Conservation (phyloP, 2,797 vertebrate genomes). For the Phylloscopus collybita region DNA sequence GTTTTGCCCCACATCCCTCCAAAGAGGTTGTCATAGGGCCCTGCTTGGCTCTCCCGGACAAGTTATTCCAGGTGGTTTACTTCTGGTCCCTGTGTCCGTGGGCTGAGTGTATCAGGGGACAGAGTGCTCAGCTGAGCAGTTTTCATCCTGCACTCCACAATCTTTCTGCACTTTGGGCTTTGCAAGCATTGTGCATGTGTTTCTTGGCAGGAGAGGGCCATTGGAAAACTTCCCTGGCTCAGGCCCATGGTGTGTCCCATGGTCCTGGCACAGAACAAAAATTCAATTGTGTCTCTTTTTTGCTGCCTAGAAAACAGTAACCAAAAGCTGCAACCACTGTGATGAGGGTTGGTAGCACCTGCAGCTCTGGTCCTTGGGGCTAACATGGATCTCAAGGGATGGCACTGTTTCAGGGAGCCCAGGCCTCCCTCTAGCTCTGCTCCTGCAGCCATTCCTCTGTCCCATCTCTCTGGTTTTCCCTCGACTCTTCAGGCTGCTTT, state of each 20-base stretch:
- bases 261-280: not conserved
- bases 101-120: not conserved
- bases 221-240: not conserved
- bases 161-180: not conserved
- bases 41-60: not conserved
- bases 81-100: not conserved
- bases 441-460: fast-evolving
- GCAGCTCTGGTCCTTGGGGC: fast-evolving
- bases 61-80: not conserved
- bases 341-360: not conserved
- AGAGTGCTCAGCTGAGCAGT: not conserved
- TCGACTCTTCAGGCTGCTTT: not conserved
- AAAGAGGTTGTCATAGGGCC: not conserved
- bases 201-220: not conserved
- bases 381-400: not conserved
- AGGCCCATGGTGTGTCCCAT: fast-evolving
- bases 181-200: fast-evolving
- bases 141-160: not conserved
- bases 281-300: not conserved
- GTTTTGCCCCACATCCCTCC: fast-evolving
- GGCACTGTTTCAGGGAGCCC: not conserved
- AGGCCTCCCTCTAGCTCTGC: fast-evolving
- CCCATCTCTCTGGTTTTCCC: not conserved
- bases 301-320: not conserved
- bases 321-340: not conserved